A percentile compares a stretch with the other conserved stretches of the same genome.
These are phyloP conservation scores for Lacanobia wlatinum DNA, from an alignment of 2,888 invertebrate genomes.

Conservation along the genomic window DNA sequence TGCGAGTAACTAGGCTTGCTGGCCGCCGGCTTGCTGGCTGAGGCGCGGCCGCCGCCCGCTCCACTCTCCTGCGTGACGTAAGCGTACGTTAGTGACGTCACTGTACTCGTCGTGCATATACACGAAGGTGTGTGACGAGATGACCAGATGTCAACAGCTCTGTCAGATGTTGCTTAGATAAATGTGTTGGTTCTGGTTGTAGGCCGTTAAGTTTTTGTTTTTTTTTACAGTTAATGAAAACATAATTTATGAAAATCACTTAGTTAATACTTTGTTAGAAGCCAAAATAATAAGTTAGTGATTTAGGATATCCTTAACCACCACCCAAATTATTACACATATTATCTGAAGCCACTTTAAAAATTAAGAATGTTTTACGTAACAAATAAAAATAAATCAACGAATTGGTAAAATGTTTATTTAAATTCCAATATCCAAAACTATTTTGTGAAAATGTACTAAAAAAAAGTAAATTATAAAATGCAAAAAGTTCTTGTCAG, in stretches of 20 bases:
- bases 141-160: slow-evolving; percentile 25
- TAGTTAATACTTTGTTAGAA: no score
- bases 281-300: no score
- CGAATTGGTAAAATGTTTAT: no score
- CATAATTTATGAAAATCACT: no score
- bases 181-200: neutral
- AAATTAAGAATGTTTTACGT: no score
- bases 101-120: neutral
- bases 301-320: no score
- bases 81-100: neutral
- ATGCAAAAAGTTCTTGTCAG: slow-evolving; percentile 57
- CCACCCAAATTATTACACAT: no score
- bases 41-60: slow-evolving; percentile 86
- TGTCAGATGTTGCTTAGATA: no score
- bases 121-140: neutral
- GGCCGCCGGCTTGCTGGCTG: slow-evolving; percentile 91
- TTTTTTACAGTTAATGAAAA: no score
- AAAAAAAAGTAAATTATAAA: neutral
- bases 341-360: no score
- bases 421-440: neutral
- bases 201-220: neutral
- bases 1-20: slow-evolving; percentile 92
- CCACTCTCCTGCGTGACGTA: slow-evolving; percentile 88
- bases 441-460: neutral
- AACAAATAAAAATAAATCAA: no score